These are phyloP conservation scores for Axis porcinus DNA, from an alignment of 2,113 vertebrate species.

Conservation along the genomic window DNA sequence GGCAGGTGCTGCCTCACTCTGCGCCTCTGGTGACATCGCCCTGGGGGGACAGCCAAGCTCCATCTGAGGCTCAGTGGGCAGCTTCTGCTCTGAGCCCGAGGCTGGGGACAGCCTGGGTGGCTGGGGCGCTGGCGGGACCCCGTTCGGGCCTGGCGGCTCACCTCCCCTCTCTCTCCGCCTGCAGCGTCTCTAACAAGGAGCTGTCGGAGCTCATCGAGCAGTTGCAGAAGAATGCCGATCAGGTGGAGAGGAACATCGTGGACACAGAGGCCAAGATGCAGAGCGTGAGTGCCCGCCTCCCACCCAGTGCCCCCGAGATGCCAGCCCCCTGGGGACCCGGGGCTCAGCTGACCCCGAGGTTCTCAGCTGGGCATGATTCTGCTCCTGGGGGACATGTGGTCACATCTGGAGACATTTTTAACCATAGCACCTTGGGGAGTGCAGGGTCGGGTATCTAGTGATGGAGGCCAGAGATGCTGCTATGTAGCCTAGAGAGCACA, in stretches of 20 bases:
- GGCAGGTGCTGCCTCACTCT: background rate
- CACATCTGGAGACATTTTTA: background rate
- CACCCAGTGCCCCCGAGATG: accelerated
- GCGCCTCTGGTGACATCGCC: background rate
- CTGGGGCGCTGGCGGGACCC: background rate
- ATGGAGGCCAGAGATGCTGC: background rate
- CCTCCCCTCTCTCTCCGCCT: accelerated
- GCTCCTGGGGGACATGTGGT: background rate
- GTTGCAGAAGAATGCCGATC: conserved; percentile 95
- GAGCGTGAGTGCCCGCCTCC: conserved; percentile 79
- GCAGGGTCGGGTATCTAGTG: accelerated
- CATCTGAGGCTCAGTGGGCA: background rate
- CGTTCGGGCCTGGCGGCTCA: accelerated
- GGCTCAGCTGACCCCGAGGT: background rate
- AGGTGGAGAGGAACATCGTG: conserved; percentile 96
- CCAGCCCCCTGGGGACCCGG: too few species aligned
- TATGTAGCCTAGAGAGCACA: accelerated
- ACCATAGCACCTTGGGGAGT: background rate
- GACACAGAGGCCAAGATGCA: conserved; percentile 93
- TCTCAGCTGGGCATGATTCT: background rate
- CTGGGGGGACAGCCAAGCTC: background rate
- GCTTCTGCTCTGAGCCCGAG: background rate
- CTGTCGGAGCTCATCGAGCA: conserved; percentile 90
- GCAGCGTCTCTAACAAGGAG: conserved; percentile 85
- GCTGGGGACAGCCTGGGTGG: background rate